Evolutionary conservation across 30 jellyfish, hydroid and myxozoan species (phyloP).

Genomic region (Hydractinia echinata): DNA sequence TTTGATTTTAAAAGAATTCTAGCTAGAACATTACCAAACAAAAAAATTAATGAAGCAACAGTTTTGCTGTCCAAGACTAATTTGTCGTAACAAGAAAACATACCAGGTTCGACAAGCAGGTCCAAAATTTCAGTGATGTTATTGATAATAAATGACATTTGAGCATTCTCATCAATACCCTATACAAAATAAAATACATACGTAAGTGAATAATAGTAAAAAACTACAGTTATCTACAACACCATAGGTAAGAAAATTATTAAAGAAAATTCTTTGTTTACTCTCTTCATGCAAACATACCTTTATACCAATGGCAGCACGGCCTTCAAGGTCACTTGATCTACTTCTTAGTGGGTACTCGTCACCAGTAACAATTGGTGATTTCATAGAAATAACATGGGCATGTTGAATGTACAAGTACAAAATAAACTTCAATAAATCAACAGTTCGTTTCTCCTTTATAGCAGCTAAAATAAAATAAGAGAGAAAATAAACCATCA

Average conservation of each 20-base stretch:
- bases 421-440: conserved; percentile 60
- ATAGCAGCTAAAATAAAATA: conserved; percentile 37
- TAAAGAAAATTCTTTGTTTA: neutral
- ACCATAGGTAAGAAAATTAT: neutral
- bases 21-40: neutral
- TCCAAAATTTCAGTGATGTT: conserved; percentile 72
- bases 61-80: too few species aligned
- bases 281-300: conserved; percentile 20
- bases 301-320: conserved; percentile 81
- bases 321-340: conserved; percentile 72
- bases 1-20: neutral
- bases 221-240: neutral
- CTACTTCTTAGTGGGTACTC: conserved; percentile 80
- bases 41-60: too few species aligned
- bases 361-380: conserved; percentile 83
- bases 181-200: conserved; percentile 13
- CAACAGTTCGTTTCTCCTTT: conserved; percentile 73
- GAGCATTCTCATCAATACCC: conserved; percentile 81
- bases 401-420: conserved; percentile 85
- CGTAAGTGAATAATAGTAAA: neutral
- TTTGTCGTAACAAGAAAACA: neutral
- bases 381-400: conserved; percentile 59
- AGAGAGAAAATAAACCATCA: neutral
- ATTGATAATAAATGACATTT: conserved; percentile 58
- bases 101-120: conserved; percentile 85